Evolutionary conservation across 2,113 vertebrate species (phyloP).

Genomic region (Rhinopomastus cyanomelas): DNA sequence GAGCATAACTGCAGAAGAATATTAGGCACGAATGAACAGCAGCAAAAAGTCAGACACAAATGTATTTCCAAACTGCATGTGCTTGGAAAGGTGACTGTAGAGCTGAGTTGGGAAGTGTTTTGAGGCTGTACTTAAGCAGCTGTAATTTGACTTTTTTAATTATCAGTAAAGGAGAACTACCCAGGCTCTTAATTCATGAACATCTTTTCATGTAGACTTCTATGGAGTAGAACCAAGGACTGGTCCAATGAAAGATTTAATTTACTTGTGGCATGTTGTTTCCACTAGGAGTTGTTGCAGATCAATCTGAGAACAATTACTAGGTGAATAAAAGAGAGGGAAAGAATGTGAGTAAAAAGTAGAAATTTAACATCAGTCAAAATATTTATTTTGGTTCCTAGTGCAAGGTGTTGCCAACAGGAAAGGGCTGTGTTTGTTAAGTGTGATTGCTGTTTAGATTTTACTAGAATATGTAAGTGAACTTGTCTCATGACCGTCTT

Average conservation of each 20-base stretch:
- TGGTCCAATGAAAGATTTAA: slow-evolving; percentile 35
- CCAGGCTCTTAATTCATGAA: slow-evolving; percentile 5
- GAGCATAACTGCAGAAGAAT: background rate
- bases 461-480: slow-evolving; percentile 29
- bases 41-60: background rate
- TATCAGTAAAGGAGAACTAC: background rate
- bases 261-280: slow-evolving; percentile 53
- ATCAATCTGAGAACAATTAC: slow-evolving; percentile 49
- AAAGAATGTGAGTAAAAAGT: slow-evolving; percentile 16
- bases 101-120: background rate
- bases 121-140: background rate
- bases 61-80: background rate
- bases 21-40: background rate
- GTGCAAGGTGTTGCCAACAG: background rate
- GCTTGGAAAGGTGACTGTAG: background rate
- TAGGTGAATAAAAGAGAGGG: background rate
- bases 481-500: slow-evolving; percentile 14
- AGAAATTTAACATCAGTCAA: slow-evolving; percentile 16
- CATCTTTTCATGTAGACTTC: background rate
- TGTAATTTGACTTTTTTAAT: background rate
- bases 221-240: background rate
- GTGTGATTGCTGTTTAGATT: slow-evolving; percentile 1
- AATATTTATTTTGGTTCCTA: slow-evolving; percentile 38
- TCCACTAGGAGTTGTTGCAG: slow-evolving; percentile 19
- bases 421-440: slow-evolving; percentile 13